phyloP scores from a whole-genome alignment of 1,140 invertebrate genomes.

The Gryllus bimaculatus region DNA sequence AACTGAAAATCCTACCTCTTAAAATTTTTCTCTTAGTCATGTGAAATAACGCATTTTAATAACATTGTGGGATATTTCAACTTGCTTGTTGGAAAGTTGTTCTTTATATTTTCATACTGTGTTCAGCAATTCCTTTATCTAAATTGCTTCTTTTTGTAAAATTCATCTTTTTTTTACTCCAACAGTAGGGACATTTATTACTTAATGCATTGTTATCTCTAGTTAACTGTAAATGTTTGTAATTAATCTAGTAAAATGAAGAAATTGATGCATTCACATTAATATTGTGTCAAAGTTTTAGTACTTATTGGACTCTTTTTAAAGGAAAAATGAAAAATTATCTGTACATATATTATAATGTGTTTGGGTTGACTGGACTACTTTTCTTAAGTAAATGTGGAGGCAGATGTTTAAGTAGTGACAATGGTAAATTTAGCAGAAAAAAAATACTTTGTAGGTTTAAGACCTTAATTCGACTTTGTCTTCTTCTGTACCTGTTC shows the following conservation, averaged over 20 bases:
- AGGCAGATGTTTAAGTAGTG: no score
- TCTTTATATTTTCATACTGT: neutral
- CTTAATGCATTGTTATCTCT: constrained; percentile 17
- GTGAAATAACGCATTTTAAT: neutral
- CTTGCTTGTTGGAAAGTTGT: neutral
- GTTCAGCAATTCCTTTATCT: neutral
- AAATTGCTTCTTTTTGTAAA: neutral
- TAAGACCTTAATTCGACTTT: no score
- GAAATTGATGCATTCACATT: constrained; percentile 13
- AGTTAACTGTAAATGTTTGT: constrained; percentile 20
- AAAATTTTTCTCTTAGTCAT: neutral
- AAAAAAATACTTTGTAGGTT: no score
- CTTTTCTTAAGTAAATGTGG: no score
- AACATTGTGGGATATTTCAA: neutral
- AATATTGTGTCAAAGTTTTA: neutral
- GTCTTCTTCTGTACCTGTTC: no score
- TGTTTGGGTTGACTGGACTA: no score
- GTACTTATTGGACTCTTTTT: no score
- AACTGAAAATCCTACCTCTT: no score
- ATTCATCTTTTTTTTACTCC: constrained; percentile 13
- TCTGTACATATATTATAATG: no score
- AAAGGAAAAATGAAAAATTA: no score
- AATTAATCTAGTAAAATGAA: constrained; percentile 18
- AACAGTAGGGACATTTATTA: constrained; percentile 8
- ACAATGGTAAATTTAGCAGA: no score